Percentiles rank a stretch among this genome's conserved stretches.
phyloP scores from a whole-genome alignment of 2,797 vertebrate genomes.

The Oreortyx pictus region DNA sequence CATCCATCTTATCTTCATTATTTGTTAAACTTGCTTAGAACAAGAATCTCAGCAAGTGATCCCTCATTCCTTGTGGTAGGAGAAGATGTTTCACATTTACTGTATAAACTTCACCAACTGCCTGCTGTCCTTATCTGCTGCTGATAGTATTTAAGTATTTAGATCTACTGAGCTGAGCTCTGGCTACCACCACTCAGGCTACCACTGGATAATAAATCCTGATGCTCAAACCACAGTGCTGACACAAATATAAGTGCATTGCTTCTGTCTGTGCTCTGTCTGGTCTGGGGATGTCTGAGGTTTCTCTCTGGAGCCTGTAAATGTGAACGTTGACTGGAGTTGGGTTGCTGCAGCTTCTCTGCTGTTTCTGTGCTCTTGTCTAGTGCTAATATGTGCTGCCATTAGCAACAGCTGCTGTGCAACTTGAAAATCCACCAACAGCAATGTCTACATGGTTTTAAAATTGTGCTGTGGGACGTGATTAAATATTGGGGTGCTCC shows the following conservation, averaged over 20 bases:
- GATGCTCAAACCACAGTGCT: not conserved
- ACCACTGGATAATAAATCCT: not conserved
- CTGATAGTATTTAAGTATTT: not conserved
- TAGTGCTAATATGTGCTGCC: not conserved
- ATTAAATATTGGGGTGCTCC: not conserved
- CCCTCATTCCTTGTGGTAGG: too few species aligned
- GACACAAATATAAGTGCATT: not conserved
- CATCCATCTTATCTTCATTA: not conserved
- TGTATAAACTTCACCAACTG: too few species aligned
- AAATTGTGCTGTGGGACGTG: not conserved
- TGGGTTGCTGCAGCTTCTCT: not conserved
- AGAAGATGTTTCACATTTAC: too few species aligned
- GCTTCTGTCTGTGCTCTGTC: not conserved
- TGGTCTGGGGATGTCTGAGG: not conserved
- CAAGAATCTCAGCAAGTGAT: rapidly evolving
- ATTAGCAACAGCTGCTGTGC: not conserved
- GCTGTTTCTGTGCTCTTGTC: rapidly evolving
- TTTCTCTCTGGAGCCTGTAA: not conserved
- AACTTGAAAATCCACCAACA: not conserved
- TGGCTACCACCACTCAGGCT: not conserved
- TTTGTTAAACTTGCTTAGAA: not conserved
- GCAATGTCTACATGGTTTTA: not conserved
- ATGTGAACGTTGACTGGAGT: not conserved
- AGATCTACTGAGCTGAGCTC: not conserved
- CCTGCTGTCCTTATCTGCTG: not conserved